Evolutionary conservation across 2,797 vertebrate genomes (phyloP).

Genomic region (Buceros bicornis): DNA sequence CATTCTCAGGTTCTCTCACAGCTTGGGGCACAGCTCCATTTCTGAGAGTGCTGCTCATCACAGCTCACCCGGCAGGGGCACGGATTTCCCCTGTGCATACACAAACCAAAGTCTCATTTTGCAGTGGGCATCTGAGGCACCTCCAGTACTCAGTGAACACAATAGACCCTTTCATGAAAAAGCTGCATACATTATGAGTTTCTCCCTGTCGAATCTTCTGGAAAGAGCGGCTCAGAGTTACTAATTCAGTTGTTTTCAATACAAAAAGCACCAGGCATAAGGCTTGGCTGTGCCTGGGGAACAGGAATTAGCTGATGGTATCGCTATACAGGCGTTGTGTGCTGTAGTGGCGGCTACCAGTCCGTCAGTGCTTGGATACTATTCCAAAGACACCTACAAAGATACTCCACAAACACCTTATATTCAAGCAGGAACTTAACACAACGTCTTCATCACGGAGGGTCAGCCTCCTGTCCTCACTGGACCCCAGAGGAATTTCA

Average conservation of each 20-base stretch:
- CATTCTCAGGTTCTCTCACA: background rate
- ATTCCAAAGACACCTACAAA: background rate
- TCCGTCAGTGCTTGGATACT: background rate
- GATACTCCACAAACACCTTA: background rate
- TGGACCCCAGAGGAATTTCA: background rate
- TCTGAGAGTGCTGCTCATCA: background rate
- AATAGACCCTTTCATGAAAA: background rate
- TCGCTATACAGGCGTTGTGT: rapidly evolving
- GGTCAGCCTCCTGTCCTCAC: background rate
- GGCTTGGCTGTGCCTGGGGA: background rate
- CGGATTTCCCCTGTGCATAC: background rate
- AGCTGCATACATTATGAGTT: background rate
- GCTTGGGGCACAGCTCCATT: background rate
- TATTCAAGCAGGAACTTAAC: background rate
- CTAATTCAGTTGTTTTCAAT: background rate
- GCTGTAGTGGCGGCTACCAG: background rate
- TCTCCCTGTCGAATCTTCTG: background rate
- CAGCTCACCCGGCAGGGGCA: background rate
- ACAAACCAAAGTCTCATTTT: background rate
- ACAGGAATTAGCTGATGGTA: background rate
- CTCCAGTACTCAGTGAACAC: rapidly evolving
- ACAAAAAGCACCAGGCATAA: background rate
- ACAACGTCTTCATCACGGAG: background rate
- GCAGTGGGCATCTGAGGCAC: background rate
- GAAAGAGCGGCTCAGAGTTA: background rate